Conservation (phyloP, 2,888 invertebrate genomes). For the Drosophila melanocephala region DNA sequence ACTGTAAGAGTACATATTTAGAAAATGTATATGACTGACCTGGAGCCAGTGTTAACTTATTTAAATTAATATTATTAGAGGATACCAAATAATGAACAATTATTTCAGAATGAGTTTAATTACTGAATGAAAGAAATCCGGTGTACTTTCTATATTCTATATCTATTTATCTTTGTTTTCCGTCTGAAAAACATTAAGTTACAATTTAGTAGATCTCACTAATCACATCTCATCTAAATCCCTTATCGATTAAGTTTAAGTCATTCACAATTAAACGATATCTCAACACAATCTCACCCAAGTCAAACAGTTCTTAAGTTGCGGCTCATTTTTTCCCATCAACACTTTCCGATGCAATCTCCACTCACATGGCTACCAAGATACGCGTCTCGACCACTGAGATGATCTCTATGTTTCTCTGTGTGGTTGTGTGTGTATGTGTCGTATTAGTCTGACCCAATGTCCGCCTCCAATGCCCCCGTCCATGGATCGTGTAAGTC, state of each 20-base stretch:
- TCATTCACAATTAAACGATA: constrained; percentile 13
- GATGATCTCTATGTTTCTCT: constrained; percentile 19
- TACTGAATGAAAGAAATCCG: not conserved
- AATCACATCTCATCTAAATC: not conserved
- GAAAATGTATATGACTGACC: too few species aligned
- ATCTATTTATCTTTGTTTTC: not conserved
- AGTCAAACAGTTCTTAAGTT: not conserved
- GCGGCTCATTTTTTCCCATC: constrained; percentile 1
- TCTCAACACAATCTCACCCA: constrained; percentile 18
- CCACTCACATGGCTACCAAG: constrained; percentile 20
- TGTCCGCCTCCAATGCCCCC: constrained; percentile 18
- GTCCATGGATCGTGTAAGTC: constrained; percentile 9
- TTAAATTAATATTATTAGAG: not conserved
- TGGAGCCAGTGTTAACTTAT: not conserved
- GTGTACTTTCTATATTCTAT: not conserved
- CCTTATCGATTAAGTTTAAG: not conserved
- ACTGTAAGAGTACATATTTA: too few species aligned
- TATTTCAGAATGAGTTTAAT: not conserved
- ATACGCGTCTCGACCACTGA: constrained; percentile 32
- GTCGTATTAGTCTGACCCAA: constrained; percentile 26
- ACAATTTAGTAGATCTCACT: not conserved
- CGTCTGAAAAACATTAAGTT: not conserved
- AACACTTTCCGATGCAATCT: constrained; percentile 6
- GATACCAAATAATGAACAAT: not conserved
- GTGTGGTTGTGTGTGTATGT: not conserved